Percentiles rank a stretch among this genome's conserved stretches.
These are phyloP conservation scores for Furnarius figulus DNA, from an alignment of 2,113 vertebrate species.

Conservation along the genomic window DNA sequence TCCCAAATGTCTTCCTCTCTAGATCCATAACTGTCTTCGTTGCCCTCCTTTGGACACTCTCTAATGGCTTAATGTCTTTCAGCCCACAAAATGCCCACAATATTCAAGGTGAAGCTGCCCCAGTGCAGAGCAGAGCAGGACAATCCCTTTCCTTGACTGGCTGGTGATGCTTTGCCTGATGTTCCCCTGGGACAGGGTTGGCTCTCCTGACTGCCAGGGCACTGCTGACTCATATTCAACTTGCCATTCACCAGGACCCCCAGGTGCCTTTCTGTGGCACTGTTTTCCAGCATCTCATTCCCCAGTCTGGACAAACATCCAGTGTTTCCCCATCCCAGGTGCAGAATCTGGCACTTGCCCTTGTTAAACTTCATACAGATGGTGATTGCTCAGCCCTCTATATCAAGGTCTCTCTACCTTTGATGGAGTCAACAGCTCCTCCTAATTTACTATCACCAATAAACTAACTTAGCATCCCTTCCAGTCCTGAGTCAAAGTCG, in stretches of 20 bases:
- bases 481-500: background rate
- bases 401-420: background rate
- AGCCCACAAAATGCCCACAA: background rate
- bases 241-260: rapidly evolving
- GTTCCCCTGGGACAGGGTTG: rapidly evolving
- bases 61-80: background rate
- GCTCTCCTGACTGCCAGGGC: background rate
- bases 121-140: background rate
- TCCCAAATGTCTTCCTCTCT: background rate
- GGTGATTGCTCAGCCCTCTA: background rate
- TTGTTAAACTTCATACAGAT: background rate
- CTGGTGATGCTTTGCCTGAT: background rate
- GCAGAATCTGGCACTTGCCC: background rate
- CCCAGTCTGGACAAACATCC: background rate
- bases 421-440: background rate
- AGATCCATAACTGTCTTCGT: background rate
- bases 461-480: background rate
- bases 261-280: rapidly evolving
- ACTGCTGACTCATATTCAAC: background rate
- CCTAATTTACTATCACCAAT: background rate
- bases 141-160: rapidly evolving
- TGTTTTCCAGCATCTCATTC: background rate
- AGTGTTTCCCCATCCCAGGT: background rate
- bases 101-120: background rate
- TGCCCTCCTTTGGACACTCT: background rate